A percentile compares a stretch with the other conserved stretches of the same genome.
These are phyloP conservation scores for Drosophila sproati DNA, from an alignment of 1,140 invertebrate species.

Conservation along the genomic window DNA sequence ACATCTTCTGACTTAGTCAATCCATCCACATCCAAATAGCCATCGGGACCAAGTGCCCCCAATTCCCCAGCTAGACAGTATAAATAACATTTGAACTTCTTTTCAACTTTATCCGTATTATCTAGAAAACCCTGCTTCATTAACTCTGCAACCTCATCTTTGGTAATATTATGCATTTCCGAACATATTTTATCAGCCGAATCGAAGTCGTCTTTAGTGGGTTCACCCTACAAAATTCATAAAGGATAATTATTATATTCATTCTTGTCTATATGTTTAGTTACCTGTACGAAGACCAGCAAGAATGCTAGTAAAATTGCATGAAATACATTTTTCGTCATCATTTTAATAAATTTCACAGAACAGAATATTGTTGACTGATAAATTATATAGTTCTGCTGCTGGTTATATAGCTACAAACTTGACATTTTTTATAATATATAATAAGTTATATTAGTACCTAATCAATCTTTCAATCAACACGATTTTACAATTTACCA, in stretches of 20 bases:
- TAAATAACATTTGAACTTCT: background rate
- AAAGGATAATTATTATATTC: background rate
- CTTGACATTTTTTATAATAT: background rate
- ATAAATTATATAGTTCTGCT: background rate
- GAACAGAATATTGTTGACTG: background rate
- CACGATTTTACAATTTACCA: background rate
- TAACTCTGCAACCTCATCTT: background rate
- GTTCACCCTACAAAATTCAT: background rate
- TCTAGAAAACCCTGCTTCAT: background rate
- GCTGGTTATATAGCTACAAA: background rate
- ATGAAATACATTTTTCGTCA: background rate
- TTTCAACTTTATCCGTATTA: background rate
- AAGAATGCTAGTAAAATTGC: background rate
- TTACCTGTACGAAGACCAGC: background rate
- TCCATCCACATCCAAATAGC: background rate
- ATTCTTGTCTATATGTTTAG: background rate
- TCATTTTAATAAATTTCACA: background rate
- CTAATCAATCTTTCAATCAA: background rate
- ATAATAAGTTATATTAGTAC: background rate
- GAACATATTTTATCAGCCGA: background rate
- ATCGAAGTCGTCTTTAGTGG: background rate
- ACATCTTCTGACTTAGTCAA: background rate
- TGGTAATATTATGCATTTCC: background rate
- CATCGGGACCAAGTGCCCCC: background rate
- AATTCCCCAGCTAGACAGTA: background rate